Percentiles rank a stretch among this genome's conserved stretches.
Evolutionary conservation across 2,113 vertebrate species (phyloP).

Genomic region (Henicopernis longicauda): DNA sequence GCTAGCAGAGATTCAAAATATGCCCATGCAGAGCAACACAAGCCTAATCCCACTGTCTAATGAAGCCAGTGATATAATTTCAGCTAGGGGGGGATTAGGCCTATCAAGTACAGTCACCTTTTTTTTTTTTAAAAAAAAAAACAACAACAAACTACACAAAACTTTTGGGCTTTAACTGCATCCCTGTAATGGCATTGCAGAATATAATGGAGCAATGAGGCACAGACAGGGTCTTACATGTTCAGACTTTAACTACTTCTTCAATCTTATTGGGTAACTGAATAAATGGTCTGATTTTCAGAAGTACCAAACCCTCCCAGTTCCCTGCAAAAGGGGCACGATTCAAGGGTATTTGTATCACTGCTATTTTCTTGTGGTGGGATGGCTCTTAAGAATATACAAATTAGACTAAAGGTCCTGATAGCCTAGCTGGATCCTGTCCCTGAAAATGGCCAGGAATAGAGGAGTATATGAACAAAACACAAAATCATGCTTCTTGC

Average conservation of each 20-base stretch:
- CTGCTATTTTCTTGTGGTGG: background rate
- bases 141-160: too few species aligned
- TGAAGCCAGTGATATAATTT: background rate
- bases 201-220: background rate
- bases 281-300: background rate
- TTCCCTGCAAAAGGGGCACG: accelerated
- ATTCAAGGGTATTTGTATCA: accelerated
- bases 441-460: background rate
- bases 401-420: background rate
- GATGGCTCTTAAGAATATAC: background rate
- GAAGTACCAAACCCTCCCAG: background rate
- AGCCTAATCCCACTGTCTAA: background rate
- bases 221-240: background rate
- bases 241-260: background rate
- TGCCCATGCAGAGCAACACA: background rate
- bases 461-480: background rate
- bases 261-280: background rate
- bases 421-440: background rate
- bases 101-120: background rate
- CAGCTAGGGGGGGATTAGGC: background rate
- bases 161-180: background rate
- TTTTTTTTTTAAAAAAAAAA: background rate
- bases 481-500: background rate
- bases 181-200: background rate
- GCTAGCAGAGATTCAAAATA: background rate